Evolutionary conservation across 2,113 vertebrate species (phyloP), one percentile per base, ranked within the genome.

Genomic region (Sapajus apella): DNA sequence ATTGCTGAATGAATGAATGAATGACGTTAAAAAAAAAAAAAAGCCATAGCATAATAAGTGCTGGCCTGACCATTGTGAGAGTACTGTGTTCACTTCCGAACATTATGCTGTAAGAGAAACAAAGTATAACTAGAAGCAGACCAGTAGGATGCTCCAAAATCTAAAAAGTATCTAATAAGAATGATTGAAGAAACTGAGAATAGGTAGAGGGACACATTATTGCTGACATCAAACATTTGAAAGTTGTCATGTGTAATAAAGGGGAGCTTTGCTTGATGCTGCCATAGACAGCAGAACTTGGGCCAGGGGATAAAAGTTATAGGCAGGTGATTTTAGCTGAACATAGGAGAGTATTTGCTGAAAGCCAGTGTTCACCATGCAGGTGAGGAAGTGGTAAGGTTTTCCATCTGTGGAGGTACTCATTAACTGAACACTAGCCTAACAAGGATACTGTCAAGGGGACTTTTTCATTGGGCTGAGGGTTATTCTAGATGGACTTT

Each of bases 241-340:
- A 90, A 50, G 8, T 10, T 68, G 14, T 66, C 21, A 64, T 35
- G 21, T 70, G 35, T 32, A 83, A 89, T 7, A 82, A 87, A 91
- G 8, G 45, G 64, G 61, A 61, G 4, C 8, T 94, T 90, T 87
- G 45, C 35, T 80, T 68, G 17, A 25, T 91, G 23, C 72, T 92
- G n/a, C 79, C 82, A 30, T 79, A 83, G 40, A 86, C 9, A 76
- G 4, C 35, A 95, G 18, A 87, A 27, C 35, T 75, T 66, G 47
- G 43, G 20, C 20, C 27, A 56, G 20, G 30, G 37, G 66, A 50
- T 43, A 52, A 58, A 93, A 86, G 12, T 35, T 87, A 16, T 40
- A 91, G 73, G 14, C 32, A 86, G 32, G 12, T 27, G 35, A 84
- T 86, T 66, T 84, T 88, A 97, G 94, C 47, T 92, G 32, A 88